Evolutionary conservation across 1,140 invertebrate species (phyloP).

Genomic region (Branchinecta lindahli): DNA sequence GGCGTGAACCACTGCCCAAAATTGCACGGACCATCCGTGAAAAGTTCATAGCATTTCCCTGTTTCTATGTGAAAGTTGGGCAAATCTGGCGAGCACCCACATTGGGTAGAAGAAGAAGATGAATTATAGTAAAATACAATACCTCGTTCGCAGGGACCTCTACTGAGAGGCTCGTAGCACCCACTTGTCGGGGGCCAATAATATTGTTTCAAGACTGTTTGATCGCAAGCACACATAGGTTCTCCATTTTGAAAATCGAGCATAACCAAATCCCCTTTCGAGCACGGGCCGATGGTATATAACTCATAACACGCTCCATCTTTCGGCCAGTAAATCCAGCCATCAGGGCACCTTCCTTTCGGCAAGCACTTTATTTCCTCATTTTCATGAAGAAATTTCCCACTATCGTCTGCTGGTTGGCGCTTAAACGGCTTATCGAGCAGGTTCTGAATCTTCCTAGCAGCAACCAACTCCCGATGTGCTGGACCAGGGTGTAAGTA

Average conservation of each 20-base stretch:
- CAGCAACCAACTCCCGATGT: neutral
- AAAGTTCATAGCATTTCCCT: constrained; percentile 50
- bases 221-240: constrained; percentile 20
- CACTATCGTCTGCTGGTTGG: neutral
- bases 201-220: constrained; percentile 30
- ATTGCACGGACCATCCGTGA: constrained; percentile 18
- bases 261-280: constrained; percentile 46
- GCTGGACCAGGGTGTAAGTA: constrained; percentile 17
- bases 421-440: neutral
- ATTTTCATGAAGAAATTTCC: neutral
- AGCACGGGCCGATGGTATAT: constrained; percentile 52
- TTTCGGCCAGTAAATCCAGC: constrained; percentile 40
- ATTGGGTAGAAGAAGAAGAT: constrained; percentile 40
- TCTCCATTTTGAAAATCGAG: constrained; percentile 12
- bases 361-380: constrained; percentile 13
- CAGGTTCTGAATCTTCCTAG: neutral
- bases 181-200: constrained; percentile 37
- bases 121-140: constrained; percentile 43
- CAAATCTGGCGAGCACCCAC: constrained; percentile 48
- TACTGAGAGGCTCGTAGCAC: constrained; percentile 58
- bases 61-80: constrained; percentile 52
- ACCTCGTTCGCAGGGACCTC: constrained; percentile 55
- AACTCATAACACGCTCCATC: constrained; percentile 52
- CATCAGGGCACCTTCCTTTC: constrained; percentile 15
- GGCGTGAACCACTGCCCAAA: constrained; percentile 37